Percentiles rank a stretch among this genome's conserved stretches.
phyloP scores from a whole-genome alignment of 2,888 invertebrate species.

The Pristionchus entomophagus region DNA sequence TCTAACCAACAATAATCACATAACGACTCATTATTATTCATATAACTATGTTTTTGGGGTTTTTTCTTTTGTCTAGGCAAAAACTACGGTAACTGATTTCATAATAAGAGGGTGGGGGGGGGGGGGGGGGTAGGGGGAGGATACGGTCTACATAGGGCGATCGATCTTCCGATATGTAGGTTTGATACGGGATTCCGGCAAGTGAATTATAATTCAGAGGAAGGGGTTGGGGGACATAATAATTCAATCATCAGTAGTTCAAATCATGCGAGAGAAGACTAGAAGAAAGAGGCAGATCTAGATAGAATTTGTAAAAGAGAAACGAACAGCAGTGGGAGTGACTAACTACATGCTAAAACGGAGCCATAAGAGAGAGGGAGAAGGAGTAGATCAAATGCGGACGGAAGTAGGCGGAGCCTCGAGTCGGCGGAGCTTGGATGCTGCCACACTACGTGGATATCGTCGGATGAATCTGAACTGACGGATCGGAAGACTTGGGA shows the following conservation, averaged over 20 bases:
- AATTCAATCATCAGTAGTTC: not conserved
- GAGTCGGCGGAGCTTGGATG: not conserved
- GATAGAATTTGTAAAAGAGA: not conserved
- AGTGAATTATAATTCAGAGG: conserved; percentile 19
- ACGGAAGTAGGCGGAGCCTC: not conserved
- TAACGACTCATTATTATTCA: conserved; percentile 37
- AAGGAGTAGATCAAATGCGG: not conserved
- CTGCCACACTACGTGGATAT: not conserved
- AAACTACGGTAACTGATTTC: not conserved
- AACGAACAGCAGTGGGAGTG: not conserved
- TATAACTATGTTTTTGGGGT: conserved; percentile 16
- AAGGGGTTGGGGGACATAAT: not conserved
- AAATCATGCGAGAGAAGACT: not conserved
- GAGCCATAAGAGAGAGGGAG: not conserved
- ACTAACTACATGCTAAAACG: conserved; percentile 20
- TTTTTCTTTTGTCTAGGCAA: conserved; percentile 1
- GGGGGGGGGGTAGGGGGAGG: not conserved
- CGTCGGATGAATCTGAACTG: not conserved
- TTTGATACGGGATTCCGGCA: not conserved
- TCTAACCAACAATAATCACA: conserved; percentile 17
- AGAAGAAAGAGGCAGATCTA: not conserved
- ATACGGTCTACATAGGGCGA: not conserved
- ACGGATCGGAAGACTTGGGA: not conserved
- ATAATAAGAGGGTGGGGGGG: not conserved
- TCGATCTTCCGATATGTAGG: conserved; percentile 27